Evolutionary conservation across 1,140 invertebrate genomes (phyloP).

Genomic region (Cyclina sinensis): DNA sequence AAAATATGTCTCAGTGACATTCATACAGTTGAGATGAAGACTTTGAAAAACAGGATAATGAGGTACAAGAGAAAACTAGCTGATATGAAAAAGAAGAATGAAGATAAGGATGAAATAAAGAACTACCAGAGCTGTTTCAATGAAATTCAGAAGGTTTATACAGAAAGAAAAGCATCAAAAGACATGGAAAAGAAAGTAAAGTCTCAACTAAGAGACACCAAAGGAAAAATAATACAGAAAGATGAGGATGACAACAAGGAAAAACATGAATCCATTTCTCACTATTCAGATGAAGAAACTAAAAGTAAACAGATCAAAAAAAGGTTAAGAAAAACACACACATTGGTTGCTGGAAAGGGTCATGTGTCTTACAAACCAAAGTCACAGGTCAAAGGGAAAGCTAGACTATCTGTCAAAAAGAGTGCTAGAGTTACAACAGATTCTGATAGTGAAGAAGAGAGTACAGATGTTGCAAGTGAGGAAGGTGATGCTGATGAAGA

Average conservation of each 20-base stretch:
- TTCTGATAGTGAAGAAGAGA: conserved; percentile 3
- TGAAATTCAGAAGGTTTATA: neutral
- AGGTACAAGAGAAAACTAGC: conserved; percentile 19
- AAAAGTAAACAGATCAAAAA: neutral
- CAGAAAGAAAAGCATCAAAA: neutral
- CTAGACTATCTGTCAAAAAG: neutral
- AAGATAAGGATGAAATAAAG: neutral
- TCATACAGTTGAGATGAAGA: neutral
- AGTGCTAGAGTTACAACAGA: no score
- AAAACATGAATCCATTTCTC: neutral
- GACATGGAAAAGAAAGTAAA: neutral
- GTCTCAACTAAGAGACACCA: no score
- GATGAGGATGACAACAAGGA: neutral
- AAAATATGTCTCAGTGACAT: conserved; percentile 20
- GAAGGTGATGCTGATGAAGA: neutral
- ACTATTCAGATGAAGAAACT: neutral
- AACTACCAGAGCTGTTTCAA: neutral
- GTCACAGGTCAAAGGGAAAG: neutral
- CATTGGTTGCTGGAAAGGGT: neutral
- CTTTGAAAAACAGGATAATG: conserved; percentile 7
- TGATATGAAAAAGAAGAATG: conserved; percentile 21
- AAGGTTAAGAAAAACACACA: neutral
- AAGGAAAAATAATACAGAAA: neutral
- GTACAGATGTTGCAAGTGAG: neutral
- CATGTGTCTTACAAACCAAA: conserved; percentile 16